Percentiles rank a stretch among this genome's conserved stretches.
These are phyloP conservation scores for Hydropsyche tenuis DNA, from an alignment of 1,140 invertebrate genomes.

Conservation along the genomic window DNA sequence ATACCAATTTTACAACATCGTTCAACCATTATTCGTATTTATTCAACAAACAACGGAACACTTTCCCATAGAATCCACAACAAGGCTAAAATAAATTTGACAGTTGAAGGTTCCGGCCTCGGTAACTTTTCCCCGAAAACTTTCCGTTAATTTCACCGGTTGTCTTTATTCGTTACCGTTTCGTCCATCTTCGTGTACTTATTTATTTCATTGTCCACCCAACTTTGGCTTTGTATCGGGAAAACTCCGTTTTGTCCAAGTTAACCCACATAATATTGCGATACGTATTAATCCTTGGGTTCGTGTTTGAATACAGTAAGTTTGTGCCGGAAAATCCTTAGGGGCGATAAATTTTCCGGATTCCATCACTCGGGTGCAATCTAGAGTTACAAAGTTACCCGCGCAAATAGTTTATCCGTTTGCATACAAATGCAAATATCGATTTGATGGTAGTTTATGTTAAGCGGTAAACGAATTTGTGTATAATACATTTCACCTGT, in stretches of 20 bases:
- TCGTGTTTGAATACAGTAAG: neutral
- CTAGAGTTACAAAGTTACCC: neutral
- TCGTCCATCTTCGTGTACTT: neutral
- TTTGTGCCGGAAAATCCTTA: neutral
- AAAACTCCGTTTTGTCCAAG: too few species aligned
- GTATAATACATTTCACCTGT: too few species aligned
- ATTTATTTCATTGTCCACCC: neutral
- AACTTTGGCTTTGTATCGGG: too few species aligned
- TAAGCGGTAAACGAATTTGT: too few species aligned
- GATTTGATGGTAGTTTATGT: too few species aligned
- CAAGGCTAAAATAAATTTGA: constrained; percentile 1
- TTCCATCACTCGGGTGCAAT: neutral
- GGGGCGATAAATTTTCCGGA: neutral
- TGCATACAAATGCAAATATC: neutral
- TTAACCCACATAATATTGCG: too few species aligned
- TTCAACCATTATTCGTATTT: too few species aligned
- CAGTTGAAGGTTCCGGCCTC: constrained; percentile 1
- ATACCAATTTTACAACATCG: too few species aligned
- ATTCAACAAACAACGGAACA: too few species aligned
- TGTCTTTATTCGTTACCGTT: constrained; percentile 1
- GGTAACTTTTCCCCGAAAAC: neutral
- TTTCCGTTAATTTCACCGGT: constrained; percentile 1
- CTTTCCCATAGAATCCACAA: too few species aligned
- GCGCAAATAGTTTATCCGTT: neutral
- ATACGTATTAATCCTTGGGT: neutral